Conservation (phyloP, 2,113 vertebrate genomes). For the Mastomys natalensis region DNA sequence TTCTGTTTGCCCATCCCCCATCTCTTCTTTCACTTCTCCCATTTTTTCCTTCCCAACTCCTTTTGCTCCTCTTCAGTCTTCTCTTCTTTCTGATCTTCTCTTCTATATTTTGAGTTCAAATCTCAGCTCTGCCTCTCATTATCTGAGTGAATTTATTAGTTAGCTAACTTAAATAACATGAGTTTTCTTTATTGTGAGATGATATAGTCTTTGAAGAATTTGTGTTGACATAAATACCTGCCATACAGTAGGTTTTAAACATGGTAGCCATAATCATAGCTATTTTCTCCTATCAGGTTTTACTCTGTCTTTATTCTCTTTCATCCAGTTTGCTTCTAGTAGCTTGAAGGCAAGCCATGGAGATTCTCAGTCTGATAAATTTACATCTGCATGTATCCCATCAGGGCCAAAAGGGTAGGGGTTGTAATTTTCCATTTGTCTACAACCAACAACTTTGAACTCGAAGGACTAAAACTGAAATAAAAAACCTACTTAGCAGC, state of each 20-base stretch:
- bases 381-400: neutral
- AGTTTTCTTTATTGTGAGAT: neutral
- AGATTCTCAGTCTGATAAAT: neutral
- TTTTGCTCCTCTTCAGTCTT: neutral
- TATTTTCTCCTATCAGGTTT: neutral
- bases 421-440: neutral
- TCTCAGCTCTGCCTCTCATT: neutral
- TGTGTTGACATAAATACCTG: neutral
- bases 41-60: neutral
- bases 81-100: neutral
- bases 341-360: neutral
- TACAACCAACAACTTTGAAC: neutral
- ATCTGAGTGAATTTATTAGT: neutral
- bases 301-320: neutral
- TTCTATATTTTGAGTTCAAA: neutral
- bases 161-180: no score
- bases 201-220: neutral
- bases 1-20: neutral
- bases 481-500: neutral
- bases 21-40: neutral
- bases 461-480: neutral
- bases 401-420: neutral
- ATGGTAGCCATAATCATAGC: neutral
- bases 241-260: neutral
- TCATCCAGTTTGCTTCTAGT: neutral